These are phyloP conservation scores for Tauraco hartlaubi DNA, from an alignment of 2,797 vertebrate species.

Conservation along the genomic window DNA sequence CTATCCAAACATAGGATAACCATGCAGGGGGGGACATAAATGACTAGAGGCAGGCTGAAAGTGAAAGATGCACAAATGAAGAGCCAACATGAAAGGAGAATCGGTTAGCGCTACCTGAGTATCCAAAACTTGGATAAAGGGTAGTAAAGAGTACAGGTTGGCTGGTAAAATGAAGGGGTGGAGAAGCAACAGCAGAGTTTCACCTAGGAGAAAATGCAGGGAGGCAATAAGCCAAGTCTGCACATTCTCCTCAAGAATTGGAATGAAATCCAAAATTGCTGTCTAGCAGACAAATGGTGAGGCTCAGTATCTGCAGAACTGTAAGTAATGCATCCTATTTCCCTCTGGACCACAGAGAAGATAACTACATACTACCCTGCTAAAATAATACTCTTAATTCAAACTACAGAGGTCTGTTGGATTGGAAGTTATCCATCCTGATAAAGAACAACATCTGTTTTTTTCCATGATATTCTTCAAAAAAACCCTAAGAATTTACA, in stretches of 20 bases:
- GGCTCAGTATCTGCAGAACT: not conserved
- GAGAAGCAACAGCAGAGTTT: not conserved
- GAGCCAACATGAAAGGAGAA: not conserved
- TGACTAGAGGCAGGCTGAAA: not conserved
- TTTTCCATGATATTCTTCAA: not conserved
- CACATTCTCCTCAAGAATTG: not conserved
- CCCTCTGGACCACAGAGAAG: not conserved
- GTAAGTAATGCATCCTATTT: not conserved
- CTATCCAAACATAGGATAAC: not conserved
- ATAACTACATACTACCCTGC: not conserved
- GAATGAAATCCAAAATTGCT: constrained; percentile 2
- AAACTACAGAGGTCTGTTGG: not conserved
- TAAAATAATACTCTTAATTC: constrained; percentile 1
- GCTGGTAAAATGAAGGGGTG: not conserved
- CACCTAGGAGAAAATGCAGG: not conserved
- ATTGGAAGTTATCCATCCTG: constrained; percentile 24
- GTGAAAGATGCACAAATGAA: not conserved
- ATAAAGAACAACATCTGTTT: constrained; percentile 33
- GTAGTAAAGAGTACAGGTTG: not conserved
- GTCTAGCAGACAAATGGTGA: constrained; percentile 39
- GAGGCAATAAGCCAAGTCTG: not conserved
- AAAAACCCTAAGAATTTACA: not conserved
- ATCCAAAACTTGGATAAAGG: not conserved
- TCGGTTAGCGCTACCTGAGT: not conserved
- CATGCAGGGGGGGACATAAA: not conserved